Evolutionary conservation across 2,888 invertebrate genomes (phyloP).

Genomic region (Synergus itoensis): DNA sequence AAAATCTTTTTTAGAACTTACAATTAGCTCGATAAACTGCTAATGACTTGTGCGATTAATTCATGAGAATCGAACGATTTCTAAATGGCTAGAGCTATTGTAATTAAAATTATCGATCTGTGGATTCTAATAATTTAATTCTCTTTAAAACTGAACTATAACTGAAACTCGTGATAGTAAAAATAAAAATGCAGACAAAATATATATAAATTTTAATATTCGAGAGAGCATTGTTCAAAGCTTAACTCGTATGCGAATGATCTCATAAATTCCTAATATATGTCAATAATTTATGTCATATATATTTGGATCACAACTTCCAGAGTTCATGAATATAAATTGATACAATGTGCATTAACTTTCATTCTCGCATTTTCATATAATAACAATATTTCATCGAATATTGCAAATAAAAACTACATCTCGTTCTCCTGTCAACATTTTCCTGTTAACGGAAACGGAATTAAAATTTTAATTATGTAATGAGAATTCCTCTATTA

Average conservation of each 20-base stretch:
- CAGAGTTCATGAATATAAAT: too few relatives aligned
- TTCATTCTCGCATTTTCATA: too few relatives aligned
- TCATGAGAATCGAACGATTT: background rate
- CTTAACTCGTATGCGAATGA: background rate
- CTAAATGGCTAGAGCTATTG: background rate
- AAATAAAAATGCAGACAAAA: background rate
- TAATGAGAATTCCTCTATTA: too few relatives aligned
- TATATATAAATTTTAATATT: background rate
- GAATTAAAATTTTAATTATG: background rate
- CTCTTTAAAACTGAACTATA: background rate
- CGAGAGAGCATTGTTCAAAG: conserved; percentile 10
- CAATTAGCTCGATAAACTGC: background rate
- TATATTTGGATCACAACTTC: too few relatives aligned
- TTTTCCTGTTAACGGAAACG: too few relatives aligned
- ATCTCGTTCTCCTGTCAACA: too few relatives aligned
- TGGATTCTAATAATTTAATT: background rate
- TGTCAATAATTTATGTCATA: background rate
- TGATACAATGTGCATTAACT: too few relatives aligned
- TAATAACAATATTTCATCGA: too few relatives aligned
- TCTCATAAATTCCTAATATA: conserved; percentile 19
- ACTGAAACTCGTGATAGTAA: background rate
- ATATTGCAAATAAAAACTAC: too few relatives aligned
- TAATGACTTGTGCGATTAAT: background rate
- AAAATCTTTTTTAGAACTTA: background rate
- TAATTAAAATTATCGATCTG: background rate